phyloP scores from a whole-genome alignment of 2,113 vertebrate genomes.

The Nannospalax galili region DNA sequence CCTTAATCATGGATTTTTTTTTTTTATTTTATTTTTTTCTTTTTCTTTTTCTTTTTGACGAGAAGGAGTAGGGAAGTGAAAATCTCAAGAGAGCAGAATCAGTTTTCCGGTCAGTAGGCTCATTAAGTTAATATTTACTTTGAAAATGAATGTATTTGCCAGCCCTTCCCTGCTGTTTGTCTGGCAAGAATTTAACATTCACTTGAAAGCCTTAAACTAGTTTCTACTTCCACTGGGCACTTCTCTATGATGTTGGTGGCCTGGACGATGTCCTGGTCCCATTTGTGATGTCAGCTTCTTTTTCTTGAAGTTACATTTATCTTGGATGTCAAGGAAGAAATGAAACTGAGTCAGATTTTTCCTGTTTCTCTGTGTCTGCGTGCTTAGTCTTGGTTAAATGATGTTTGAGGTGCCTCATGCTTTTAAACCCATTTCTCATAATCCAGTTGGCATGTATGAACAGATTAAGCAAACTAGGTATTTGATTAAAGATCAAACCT shows the following conservation, averaged over 20 bases:
- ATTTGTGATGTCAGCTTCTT: not conserved
- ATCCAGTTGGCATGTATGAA: not conserved
- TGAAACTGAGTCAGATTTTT: not conserved
- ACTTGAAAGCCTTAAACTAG: not conserved
- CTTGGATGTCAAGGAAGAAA: slow-evolving; percentile 2
- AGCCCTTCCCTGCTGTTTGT: slow-evolving; percentile 68
- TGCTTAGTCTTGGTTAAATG: not conserved
- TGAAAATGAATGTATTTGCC: slow-evolving; percentile 69
- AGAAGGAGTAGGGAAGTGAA: slow-evolving; percentile 54
- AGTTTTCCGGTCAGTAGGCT: slow-evolving; percentile 61
- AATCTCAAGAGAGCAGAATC: slow-evolving; percentile 58
- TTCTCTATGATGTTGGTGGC: not conserved
- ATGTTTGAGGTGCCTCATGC: not conserved
- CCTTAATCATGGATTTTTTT: not conserved
- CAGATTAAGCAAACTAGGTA: slow-evolving; percentile 26
- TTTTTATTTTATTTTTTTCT: not conserved
- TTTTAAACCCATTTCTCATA: slow-evolving; percentile 31
- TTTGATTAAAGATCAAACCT: slow-evolving; percentile 16
- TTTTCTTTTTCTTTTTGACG: not conserved
- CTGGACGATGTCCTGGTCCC: not conserved
- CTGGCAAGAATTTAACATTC: slow-evolving; percentile 51
- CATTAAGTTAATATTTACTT: slow-evolving; percentile 80
- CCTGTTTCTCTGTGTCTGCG: not conserved
- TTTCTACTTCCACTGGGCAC: not conserved
- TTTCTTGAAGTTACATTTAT: not conserved